phyloP scores from a whole-genome alignment of 2,888 invertebrate species.

The Cheilosia vernalis region DNA sequence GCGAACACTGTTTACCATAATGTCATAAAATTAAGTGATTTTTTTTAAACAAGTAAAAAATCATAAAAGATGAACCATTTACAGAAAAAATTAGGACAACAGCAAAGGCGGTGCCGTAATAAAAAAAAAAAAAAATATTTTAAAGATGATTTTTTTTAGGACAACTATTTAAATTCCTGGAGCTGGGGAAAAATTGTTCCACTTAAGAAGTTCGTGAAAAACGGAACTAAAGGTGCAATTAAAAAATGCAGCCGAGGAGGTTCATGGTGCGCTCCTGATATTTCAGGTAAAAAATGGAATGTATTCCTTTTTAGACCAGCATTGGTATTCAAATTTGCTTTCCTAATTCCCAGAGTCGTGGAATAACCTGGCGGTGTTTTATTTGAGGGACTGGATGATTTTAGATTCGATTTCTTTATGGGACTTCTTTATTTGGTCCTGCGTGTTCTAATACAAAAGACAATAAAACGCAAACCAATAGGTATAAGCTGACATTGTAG shows the following conservation, averaged over 20 bases:
- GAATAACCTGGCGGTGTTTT: too few relatives aligned
- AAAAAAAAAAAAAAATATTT: constrained; percentile 18
- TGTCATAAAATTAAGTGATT: constrained; percentile 44
- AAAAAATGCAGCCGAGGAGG: constrained; percentile 6
- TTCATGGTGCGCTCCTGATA: neutral
- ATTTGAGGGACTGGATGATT: too few relatives aligned
- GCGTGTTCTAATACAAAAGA: too few relatives aligned
- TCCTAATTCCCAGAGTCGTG: neutral
- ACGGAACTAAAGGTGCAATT: constrained; percentile 28
- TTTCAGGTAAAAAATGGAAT: neutral
- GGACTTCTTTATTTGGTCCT: too few relatives aligned
- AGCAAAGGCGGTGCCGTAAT: constrained; percentile 35
- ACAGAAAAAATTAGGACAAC: constrained; percentile 57
- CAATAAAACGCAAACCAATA: too few relatives aligned
- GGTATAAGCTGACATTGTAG: too few relatives aligned
- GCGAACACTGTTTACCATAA: constrained; percentile 32
- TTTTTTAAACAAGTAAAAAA: constrained; percentile 22
- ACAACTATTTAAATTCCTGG: constrained; percentile 46
- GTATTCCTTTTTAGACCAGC: too few relatives aligned
- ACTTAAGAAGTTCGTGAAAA: constrained; percentile 51
- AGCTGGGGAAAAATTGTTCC: constrained; percentile 48
- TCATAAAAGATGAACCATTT: constrained; percentile 47
- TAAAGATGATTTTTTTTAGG: constrained; percentile 53
- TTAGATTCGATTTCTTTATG: too few relatives aligned
- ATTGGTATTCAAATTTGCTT: neutral